Base-by-base conservation (phyloP, 2,797 vertebrate genomes). In the Parambassis ranga region DNA sequence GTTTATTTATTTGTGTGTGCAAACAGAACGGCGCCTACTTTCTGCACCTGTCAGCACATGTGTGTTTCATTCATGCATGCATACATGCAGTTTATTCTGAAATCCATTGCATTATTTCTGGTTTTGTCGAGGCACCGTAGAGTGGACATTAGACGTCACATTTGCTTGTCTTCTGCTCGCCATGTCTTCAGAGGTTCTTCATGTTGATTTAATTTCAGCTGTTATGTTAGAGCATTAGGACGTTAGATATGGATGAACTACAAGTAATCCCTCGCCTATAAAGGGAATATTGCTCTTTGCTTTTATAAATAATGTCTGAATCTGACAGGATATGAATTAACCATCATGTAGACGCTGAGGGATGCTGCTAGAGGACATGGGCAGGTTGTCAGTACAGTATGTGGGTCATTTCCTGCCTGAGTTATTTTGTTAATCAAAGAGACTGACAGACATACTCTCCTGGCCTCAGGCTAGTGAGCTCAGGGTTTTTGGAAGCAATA, bases 401-500 rank as follows among this genome's bases (percentile, higher is more conserved):
- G 62, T 87, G 70, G 86, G 86, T 84, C 79, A 87, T 49, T 75
- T 82, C 53, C 83, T 81, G 62, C 30, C 76, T 60, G 61, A 80
- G 53, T 73, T 73, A 48, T 82, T 82, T 82, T 68, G 57, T 62
- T 83, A 84, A 90, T 87, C 85, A 83, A 78, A 87, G 70, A 69
- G 63, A 81, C 69, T 79, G 65, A 75, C 70, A 62, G 48, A 62
- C 42, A 31, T 39, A 61, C 52, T 77, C 57, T 76, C 11, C 47
- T 67, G 70, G 73, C 62, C 52, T 63, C 20, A 7, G 24, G 52
- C 72, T 76, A 50, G 32, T 61, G 42, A 65, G 53, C 28, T 50
- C 37, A 53, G 19, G 51, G 64, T 62, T 39, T 37, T 41, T 56
- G 37, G 39, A 67, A 27, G 38, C 50, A 55, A 58, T 27, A 13